Evolutionary conservation across 2,113 vertebrate species (phyloP), one percentile per base, ranked within the genome.

Genomic region (Elanus axillaris): DNA sequence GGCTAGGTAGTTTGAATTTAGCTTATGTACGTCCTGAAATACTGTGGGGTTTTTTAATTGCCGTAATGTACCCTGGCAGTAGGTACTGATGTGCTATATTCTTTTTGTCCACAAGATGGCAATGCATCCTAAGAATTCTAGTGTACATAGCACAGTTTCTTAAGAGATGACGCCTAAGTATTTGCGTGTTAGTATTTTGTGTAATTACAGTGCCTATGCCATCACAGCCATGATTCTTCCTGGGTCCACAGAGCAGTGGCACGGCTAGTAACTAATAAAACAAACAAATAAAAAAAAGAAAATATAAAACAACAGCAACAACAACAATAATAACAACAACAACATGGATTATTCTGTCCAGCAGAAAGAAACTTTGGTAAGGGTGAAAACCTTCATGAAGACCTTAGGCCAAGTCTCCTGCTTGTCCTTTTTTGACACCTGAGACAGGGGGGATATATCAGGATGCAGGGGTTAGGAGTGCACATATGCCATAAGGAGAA

Each of bases 21-120:
- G 19, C 1, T 67, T 56, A 16, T 1, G 1, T 18, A 20, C 5
- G 12, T n/a, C 29, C 17, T 78, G 40, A 84, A 81, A 67, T 11
- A 14, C 3, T 23, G 13, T 13, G 34, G n/a, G n/a, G n/a, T n/a
- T n/a, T n/a, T 45, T 69, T 67, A 18, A 42, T 9, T 9, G 25
- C 19, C 0, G 0, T 23, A 16, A 56, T 5, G 31, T 8, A 45
- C 4, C 9, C 52, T 7, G 27, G 19, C 47, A 23, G 31, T 11
- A 63, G 62, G 26, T 13, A 23, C 7, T 45, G 26, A 10, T 42
- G 8, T 86, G 94, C 63, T 84, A 88, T 78, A 73, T 89, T 83
- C 25, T 14, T 69, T 90, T 53, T 91, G 80, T 56, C 96, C 97
- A 97, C 93, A 52, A 94, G 97, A 95, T 98, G 97, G 96, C 97